phyloP scores from a whole-genome alignment of 1,140 invertebrate species.

The Brachionus angularis region DNA sequence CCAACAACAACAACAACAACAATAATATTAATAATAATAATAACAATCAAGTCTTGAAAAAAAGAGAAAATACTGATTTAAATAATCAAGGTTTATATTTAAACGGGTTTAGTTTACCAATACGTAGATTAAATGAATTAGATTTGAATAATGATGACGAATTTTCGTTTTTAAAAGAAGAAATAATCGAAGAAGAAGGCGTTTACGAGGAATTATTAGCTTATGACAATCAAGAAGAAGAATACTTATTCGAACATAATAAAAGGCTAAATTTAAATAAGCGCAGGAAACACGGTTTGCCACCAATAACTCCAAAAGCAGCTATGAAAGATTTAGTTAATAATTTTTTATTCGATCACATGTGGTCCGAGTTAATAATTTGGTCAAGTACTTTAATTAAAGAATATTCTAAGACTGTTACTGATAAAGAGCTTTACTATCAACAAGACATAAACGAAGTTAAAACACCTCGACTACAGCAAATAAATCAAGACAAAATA shows the following conservation, averaged over 20 bases:
- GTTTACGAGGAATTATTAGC: constrained; percentile 31
- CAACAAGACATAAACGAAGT: background rate
- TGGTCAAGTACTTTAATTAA: constrained; percentile 15
- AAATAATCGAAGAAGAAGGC: constrained; percentile 26
- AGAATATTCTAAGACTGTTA: constrained; percentile 2
- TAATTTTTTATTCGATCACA: constrained; percentile 15
- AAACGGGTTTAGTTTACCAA: background rate
- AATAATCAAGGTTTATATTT: background rate
- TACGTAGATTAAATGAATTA: background rate
- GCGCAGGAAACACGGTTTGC: constrained; percentile 23
- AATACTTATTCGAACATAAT: constrained; percentile 29
- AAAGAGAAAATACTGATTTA: background rate
- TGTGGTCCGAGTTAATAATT: constrained; percentile 29
- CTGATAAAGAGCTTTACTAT: constrained; percentile 29
- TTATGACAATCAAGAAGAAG: constrained; percentile 42
- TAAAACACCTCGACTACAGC: background rate
- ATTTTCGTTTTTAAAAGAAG: constrained; percentile 8
- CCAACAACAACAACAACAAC: no score
- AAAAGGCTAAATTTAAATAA: constrained; percentile 19
- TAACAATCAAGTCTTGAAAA: background rate
- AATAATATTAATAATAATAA: background rate
- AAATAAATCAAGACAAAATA: background rate
- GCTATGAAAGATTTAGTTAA: constrained; percentile 37
- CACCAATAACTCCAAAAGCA: constrained; percentile 43
- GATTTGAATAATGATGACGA: background rate